Percentiles rank a stretch among this genome's conserved stretches.
Conservation (phyloP, 2,888 invertebrate species). For the Eupithecia insigniata region DNA sequence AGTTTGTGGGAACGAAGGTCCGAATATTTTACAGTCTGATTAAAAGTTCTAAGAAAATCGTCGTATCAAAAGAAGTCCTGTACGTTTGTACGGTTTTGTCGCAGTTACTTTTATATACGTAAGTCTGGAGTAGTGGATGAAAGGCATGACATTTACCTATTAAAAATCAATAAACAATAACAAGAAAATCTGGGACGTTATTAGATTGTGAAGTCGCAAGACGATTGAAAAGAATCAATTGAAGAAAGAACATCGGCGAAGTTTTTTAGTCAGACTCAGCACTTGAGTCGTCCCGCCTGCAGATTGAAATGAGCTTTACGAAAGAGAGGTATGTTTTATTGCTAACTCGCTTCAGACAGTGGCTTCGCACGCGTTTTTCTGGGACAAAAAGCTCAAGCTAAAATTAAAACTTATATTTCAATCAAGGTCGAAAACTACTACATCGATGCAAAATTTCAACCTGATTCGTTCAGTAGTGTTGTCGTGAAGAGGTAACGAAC, state of each 20-base stretch:
- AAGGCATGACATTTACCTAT: no score
- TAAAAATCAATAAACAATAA: background rate
- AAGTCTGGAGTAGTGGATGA: no score
- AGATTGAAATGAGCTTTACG: background rate
- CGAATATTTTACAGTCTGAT: background rate
- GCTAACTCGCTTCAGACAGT: background rate
- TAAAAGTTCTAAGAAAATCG: background rate
- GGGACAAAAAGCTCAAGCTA: background rate
- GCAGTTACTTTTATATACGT: no score
- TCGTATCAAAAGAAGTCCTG: no score
- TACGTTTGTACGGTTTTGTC: no score
- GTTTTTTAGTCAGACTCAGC: background rate
- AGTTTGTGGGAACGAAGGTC: background rate
- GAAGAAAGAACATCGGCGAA: background rate
- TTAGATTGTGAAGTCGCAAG: conserved; percentile 7
- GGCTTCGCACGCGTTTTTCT: background rate
- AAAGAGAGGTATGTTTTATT: background rate
- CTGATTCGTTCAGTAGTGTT: background rate
- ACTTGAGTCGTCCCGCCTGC: background rate
- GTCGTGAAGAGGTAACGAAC: background rate
- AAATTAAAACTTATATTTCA: no score
- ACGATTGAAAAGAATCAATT: conserved; percentile 9
- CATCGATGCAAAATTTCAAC: background rate
- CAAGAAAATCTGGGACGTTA: background rate
- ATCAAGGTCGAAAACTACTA: background rate